Base-by-base conservation (phyloP, 2,888 invertebrate genomes). In the Nasonia oneida region DNA sequence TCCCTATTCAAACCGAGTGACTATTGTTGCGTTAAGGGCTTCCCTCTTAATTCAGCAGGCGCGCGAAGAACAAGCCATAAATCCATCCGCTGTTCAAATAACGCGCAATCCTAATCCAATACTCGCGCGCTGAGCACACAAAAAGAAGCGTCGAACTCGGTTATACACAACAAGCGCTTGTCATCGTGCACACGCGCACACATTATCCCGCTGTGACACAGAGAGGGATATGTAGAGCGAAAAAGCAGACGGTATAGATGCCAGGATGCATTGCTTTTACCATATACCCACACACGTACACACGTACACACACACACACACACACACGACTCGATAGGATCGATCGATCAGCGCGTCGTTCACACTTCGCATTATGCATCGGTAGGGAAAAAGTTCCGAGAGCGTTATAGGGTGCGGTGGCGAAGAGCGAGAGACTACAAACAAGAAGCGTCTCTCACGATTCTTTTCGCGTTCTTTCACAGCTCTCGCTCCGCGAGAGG, bases 401-500 rank as follows among this genome's bases (percentile, higher is more conserved):
- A 10, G 42, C 61, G 74, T 74, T 47, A 57, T 47, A 47, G 23
- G 81, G 33, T 57, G 29, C 42, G 10, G 70, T 10, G 23, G 47
- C 6, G 18, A 8, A 0, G 37, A 37, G 0, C 37, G 37, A 57
- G 29, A 39, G 70, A 37, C 29, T 33, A 67, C 67, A 67, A 67
- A 71, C 15, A 73, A 39, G 37, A 37, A 53, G 53, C 47, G 47
- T 23, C 57, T 23, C 57, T 23, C 57, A 39, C 53, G 80, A 73
- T 73, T 37, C 29, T 39, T 73, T 81, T 81, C 71, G 42, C 64
- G 42, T 81, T 74, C 67, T 82, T 47, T 23, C 37, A 33, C 33
- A 8, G 14, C 8, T 3, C 18, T 8, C 53, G 29, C 29, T 5
- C 6, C 6, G n/a, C n/a, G 23, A 61, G 57, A 18, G 53, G 18